phyloP scores from a whole-genome alignment of 1,140 invertebrate species.

The Listronotus bonariensis region DNA sequence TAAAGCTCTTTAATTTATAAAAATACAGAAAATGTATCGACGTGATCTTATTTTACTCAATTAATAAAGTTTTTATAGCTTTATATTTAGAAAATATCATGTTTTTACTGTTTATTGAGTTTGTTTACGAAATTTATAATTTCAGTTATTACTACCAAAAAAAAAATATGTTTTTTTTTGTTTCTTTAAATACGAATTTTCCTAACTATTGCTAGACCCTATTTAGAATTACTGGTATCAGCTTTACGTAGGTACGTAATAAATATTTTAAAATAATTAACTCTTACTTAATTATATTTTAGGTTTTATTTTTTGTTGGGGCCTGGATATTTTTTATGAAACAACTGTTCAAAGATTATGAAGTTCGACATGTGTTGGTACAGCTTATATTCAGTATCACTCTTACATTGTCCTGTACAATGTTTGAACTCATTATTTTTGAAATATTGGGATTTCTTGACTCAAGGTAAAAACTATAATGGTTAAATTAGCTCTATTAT shows the following conservation, averaged over 20 bases:
- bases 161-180: no score
- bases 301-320: slow-evolving; percentile 93
- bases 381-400: slow-evolving; percentile 97
- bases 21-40: no score
- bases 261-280: neutral
- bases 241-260: neutral
- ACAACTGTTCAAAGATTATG: slow-evolving; percentile 97
- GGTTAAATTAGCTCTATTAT: no score
- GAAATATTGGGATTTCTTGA: slow-evolving; percentile 96
- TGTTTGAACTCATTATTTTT: slow-evolving; percentile 99
- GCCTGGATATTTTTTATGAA: slow-evolving; percentile 99
- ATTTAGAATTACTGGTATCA: neutral
- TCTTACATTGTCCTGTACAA: slow-evolving; percentile 96
- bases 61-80: no score
- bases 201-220: neutral
- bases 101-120: no score
- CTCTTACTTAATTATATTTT: slow-evolving; percentile 52
- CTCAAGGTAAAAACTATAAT: slow-evolving; percentile 52
- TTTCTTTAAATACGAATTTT: no score
- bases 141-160: no score
- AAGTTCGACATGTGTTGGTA: slow-evolving; percentile 92
- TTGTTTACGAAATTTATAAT: no score
- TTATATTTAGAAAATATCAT: no score
- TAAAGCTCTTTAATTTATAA: neutral
- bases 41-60: no score